Conservation (phyloP, 2,888 invertebrate species). For the Aethes cnicana region DNA sequence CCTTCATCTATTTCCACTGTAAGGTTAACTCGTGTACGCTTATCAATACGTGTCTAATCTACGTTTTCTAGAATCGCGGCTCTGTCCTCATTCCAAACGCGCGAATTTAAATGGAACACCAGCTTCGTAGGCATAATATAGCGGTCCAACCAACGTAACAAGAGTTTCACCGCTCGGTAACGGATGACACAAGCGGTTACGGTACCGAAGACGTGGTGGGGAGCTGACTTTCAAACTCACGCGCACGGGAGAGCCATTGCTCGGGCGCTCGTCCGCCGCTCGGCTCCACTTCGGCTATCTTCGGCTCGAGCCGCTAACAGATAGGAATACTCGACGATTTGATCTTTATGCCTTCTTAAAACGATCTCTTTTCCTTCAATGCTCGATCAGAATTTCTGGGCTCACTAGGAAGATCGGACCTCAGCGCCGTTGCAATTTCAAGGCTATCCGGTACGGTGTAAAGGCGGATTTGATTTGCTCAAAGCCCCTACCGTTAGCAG, state of each 20-base stretch:
- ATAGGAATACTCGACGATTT: slow-evolving; percentile 30
- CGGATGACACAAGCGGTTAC: slow-evolving; percentile 80
- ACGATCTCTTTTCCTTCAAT: slow-evolving; percentile 41
- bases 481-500: slow-evolving; percentile 66
- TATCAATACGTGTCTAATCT: background rate
- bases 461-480: slow-evolving; percentile 48
- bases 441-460: slow-evolving; percentile 35
- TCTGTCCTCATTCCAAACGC: slow-evolving; percentile 19
- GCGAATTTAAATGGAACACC: slow-evolving; percentile 28
- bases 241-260: slow-evolving; percentile 55
- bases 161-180: slow-evolving; percentile 72
- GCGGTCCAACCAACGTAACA: slow-evolving; percentile 68
- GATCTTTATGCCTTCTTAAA: slow-evolving; percentile 40
- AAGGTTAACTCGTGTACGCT: slow-evolving; percentile 9
- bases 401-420: slow-evolving; percentile 17
- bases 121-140: slow-evolving; percentile 54
- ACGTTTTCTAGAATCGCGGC: background rate
- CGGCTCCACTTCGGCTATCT: slow-evolving; percentile 42
- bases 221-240: slow-evolving; percentile 67
- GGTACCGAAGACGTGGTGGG: slow-evolving; percentile 55
- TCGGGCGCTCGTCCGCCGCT: slow-evolving; percentile 43
- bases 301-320: slow-evolving; percentile 39
- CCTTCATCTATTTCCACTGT: slow-evolving; percentile 16
- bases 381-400: slow-evolving; percentile 33
- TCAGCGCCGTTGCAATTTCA: background rate